These are phyloP conservation scores for Drosophila sp. DNA, from an alignment of 1,140 invertebrate genomes.

Conservation along the genomic window DNA sequence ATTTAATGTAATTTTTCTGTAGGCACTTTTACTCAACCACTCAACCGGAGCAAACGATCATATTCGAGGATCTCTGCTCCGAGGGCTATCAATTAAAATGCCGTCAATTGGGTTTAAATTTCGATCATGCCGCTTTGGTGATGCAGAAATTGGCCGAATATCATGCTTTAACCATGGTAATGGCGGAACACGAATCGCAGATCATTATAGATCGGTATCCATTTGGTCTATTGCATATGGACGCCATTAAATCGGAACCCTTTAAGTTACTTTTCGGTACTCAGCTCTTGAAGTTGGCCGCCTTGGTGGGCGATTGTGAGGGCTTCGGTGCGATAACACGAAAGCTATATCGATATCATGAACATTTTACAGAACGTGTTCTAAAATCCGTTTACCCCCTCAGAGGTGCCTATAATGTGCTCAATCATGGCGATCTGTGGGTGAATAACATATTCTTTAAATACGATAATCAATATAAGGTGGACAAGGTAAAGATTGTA, in stretches of 20 bases:
- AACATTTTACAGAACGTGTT: conserved; percentile 58
- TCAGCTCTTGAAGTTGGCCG: conserved; percentile 61
- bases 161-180: conserved; percentile 75
- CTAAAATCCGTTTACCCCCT: conserved; percentile 71
- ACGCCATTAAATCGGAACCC: conserved; percentile 71
- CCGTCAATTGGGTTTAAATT: conserved; percentile 71
- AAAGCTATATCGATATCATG: conserved; percentile 76
- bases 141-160: conserved; percentile 73
- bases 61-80: conserved; percentile 69
- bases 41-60: conserved; percentile 70
- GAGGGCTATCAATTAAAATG: conserved; percentile 70
- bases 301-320: conserved; percentile 77
- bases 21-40: conserved; percentile 83
- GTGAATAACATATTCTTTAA: conserved; percentile 88
- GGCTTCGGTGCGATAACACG: conserved; percentile 82
- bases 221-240: conserved; percentile 71
- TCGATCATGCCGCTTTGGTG: conserved; percentile 53
- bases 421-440: conserved; percentile 88
- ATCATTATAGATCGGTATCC: conserved; percentile 68
- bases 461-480: conserved; percentile 54
- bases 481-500: conserved; percentile 80
- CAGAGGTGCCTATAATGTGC: conserved; percentile 81
- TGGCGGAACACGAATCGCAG: conserved; percentile 63
- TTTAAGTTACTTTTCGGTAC: conserved; percentile 73
- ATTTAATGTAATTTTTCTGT: background rate